Percentiles rank a stretch among this genome's conserved stretches.
phyloP scores from a whole-genome alignment of 1,140 invertebrate species.

The Mamestra configurata region DNA sequence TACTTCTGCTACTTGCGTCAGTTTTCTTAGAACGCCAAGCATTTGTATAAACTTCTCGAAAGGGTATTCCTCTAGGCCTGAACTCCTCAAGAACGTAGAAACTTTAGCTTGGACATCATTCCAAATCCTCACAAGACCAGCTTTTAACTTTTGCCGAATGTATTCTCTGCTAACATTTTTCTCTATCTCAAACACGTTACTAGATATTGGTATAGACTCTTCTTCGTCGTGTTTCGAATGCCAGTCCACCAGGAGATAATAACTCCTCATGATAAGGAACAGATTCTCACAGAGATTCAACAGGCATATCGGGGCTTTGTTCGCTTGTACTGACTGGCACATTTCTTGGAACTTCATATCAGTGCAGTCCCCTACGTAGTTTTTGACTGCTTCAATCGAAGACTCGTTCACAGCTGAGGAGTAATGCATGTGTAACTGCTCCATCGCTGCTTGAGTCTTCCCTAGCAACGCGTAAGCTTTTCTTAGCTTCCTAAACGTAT shows the following conservation, averaged over 20 bases:
- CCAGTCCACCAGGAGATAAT: slow-evolving; percentile 94
- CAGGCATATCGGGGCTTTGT: slow-evolving; percentile 94
- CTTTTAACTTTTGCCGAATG: slow-evolving; percentile 96
- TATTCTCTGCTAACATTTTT: slow-evolving; percentile 92
- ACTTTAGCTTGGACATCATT: slow-evolving; percentile 98
- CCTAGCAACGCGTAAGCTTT: slow-evolving; percentile 95
- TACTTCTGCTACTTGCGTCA: slow-evolving; percentile 96
- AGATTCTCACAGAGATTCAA: slow-evolving; percentile 94
- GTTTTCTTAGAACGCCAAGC: slow-evolving; percentile 94
- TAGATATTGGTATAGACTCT: slow-evolving; percentile 67
- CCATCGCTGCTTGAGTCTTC: slow-evolving; percentile 96
- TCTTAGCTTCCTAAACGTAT: slow-evolving; percentile 93
- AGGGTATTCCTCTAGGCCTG: slow-evolving; percentile 94
- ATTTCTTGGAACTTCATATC: slow-evolving; percentile 93
- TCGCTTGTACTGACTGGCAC: slow-evolving; percentile 92
- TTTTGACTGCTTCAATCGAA: slow-evolving; percentile 93
- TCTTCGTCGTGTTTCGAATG: slow-evolving; percentile 90
- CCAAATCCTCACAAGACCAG: slow-evolving; percentile 96
- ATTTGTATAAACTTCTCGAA: slow-evolving; percentile 98
- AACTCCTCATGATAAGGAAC: slow-evolving; percentile 94
- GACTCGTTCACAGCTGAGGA: slow-evolving; percentile 97
- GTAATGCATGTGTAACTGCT: slow-evolving; percentile 98
- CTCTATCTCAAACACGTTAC: slow-evolving; percentile 89
- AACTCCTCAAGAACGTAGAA: slow-evolving; percentile 92
- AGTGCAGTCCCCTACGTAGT: slow-evolving; percentile 91